phyloP scores from a whole-genome alignment of 1,140 invertebrate genomes.

The Panagrolaimus sp. region DNA sequence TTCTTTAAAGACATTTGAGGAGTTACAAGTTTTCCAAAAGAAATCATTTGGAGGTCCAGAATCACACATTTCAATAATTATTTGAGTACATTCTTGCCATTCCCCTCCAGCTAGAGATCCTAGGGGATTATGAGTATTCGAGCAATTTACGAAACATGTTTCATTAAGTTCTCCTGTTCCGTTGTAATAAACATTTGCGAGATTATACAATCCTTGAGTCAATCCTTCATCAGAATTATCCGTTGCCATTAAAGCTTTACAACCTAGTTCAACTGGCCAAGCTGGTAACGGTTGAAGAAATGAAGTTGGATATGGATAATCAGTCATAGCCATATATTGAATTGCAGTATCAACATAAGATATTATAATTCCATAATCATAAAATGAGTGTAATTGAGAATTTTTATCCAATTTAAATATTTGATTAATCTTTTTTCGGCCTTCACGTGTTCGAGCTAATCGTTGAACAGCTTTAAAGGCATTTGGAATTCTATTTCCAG shows the following conservation, averaged over 20 bases:
- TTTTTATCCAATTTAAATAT: constrained; percentile 9
- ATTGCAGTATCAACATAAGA: constrained; percentile 9
- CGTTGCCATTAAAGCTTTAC: not conserved
- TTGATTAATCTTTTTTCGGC: not conserved
- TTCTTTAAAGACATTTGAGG: no score
- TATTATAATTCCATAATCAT: not conserved
- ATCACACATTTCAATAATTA: constrained; percentile 11
- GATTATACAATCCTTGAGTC: not conserved
- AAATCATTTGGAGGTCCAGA: not conserved
- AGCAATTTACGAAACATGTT: constrained; percentile 14
- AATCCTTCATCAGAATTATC: constrained; percentile 8
- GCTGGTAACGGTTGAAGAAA: not conserved
- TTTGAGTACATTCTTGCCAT: constrained; percentile 3
- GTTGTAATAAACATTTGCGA: constrained; percentile 11
- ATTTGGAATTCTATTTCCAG: constrained; percentile 63
- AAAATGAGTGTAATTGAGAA: not conserved
- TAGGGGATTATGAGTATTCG: not conserved
- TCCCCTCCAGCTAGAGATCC: not conserved
- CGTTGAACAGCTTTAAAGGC: constrained; percentile 74
- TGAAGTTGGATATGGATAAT: not conserved
- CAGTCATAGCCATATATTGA: constrained; percentile 6
- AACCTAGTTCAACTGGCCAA: not conserved
- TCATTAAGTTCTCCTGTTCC: not conserved
- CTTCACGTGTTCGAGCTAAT: not conserved
- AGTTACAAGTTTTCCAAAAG: not conserved